These are phyloP conservation scores for Magallana gigas DNA, from an alignment of 1,140 invertebrate species.

Conservation along the genomic window DNA sequence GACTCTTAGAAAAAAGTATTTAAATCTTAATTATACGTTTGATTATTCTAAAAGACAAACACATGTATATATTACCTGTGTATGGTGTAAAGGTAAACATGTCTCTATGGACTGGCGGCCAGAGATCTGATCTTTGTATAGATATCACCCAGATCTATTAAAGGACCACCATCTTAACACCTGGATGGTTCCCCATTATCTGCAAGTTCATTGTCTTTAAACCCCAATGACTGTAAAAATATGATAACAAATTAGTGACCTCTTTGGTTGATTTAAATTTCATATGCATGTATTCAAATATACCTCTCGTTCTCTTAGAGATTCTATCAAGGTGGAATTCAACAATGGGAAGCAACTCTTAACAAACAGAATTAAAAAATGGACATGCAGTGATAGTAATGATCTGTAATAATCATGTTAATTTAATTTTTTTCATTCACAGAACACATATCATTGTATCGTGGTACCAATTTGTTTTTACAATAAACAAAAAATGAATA, in stretches of 20 bases:
- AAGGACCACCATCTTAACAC: constrained; percentile 1
- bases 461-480: no score
- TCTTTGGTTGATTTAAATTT: not conserved
- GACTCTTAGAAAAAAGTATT: not conserved
- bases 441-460: no score
- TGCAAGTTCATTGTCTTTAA: not conserved
- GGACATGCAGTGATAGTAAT: no score
- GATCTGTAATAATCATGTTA: no score
- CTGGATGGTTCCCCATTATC: not conserved
- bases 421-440: no score
- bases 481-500: no score
- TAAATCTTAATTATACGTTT: constrained; percentile 22
- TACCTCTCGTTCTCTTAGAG: not conserved
- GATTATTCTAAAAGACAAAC: not conserved
- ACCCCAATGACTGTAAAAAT: not conserved
- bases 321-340: not conserved
- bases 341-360: no score
- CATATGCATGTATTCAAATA: not conserved
- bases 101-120: not conserved
- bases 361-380: no score
- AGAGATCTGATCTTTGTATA: not conserved
- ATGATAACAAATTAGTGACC: not conserved
- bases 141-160: constrained; percentile 9
- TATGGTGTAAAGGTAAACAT: not conserved
- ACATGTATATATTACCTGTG: not conserved